Evolutionary conservation across 1,140 invertebrate species (phyloP), one percentile per base, ranked within the genome.

Genomic region (Ephestia elutella): DNA sequence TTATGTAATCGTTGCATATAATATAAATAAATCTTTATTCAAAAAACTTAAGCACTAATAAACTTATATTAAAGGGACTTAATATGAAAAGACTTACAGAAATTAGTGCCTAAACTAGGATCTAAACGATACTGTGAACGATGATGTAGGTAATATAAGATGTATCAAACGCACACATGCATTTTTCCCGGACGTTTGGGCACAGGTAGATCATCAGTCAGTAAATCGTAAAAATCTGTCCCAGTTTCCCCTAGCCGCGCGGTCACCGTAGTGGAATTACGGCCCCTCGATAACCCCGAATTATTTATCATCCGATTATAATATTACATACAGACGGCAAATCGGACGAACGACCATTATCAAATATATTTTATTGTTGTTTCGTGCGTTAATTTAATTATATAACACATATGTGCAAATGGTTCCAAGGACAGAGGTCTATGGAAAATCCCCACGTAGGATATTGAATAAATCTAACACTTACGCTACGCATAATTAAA

Each of bases 281-380:
- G 75, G 80, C 80, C 80, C 75, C 76, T 57, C 71, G 83, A 86
- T 86, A 86, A 83, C 81, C 79, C 81, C 77, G 80, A 84, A 82
- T 86, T 82, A 83, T 80, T 85, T 86, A 86, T 83, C 76, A 75
- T 70, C 62, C 71, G 76, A 82, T 81, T 82, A 58, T 28, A 58
- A 57, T 44, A 44, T 44, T 44, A 44, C 25, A 21, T 44, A 44
- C 25, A 21, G 25, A 28, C 54, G 17, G 54, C 54, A 35, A 55
- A 55, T 55, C 54, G 30, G 20, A 30, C n/a, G 38, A 13, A 35
- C 38, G 38, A 10, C 38, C 38, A 44, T 44, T 44, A 44, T 44
- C 38, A 44, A 15, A 15, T 44, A 44, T 44, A 44, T 44, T 44
- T 44, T 44, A 44, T 44, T 15, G 38, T 44, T 15, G 13, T 44